Conservation (phyloP, 2,797 vertebrate species). For the Myripristis jacobus region DNA sequence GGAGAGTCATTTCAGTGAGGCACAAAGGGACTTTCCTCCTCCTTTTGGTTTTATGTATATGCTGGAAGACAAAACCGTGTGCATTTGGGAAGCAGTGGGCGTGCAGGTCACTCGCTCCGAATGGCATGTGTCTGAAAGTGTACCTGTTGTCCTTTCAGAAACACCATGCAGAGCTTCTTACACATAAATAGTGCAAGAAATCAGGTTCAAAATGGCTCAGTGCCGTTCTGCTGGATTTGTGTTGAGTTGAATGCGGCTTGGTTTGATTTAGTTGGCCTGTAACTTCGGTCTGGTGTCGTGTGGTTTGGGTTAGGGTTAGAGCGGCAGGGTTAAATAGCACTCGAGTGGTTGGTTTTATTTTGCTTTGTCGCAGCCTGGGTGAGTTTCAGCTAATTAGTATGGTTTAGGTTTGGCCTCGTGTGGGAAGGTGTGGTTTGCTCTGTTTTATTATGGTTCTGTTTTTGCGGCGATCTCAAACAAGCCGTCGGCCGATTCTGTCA, state of each 20-base stretch:
- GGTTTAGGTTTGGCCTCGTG: background rate
- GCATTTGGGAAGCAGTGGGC: no score
- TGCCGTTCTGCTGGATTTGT: no score
- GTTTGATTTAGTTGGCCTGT: background rate
- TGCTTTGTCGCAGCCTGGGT: no score
- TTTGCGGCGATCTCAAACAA: no score
- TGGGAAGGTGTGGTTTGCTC: background rate
- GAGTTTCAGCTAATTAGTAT: no score
- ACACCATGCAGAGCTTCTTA: background rate
- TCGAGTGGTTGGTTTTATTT: background rate
- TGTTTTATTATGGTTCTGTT: no score
- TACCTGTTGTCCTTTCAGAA: background rate
- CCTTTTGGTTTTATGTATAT: conserved; percentile 16
- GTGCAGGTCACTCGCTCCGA: background rate
- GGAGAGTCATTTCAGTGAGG: conserved; percentile 26
- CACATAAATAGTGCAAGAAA: background rate
- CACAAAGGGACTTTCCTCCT: conserved; percentile 27
- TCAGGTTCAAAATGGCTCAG: no score
- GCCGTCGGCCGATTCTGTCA: no score
- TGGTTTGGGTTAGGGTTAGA: no score
- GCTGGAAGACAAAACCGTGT: background rate
- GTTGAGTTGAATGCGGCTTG: background rate
- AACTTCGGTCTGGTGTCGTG: no score
- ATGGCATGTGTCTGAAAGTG: conserved; percentile 1
- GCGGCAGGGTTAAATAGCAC: no score